These are phyloP conservation scores for Atta colombica DNA, from an alignment of 1,140 invertebrate genomes.

Conservation along the genomic window DNA sequence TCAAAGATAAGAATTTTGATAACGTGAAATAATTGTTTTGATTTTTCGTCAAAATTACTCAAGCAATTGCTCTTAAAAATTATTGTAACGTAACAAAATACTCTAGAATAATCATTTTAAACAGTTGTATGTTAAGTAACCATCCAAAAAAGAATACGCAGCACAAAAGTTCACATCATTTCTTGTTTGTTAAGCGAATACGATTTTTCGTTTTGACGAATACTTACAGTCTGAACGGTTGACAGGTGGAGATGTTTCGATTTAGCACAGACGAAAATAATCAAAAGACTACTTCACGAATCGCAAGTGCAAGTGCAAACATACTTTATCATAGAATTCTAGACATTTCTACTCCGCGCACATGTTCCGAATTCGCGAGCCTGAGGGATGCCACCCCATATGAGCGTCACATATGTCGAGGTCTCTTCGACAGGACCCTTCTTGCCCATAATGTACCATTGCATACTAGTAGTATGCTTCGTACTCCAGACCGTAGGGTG, in stretches of 20 bases:
- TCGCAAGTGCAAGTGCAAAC: conserved; percentile 78
- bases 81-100: background rate
- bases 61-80: background rate
- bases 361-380: conserved; percentile 80
- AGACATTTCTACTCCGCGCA: conserved; percentile 78
- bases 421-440: conserved; percentile 76
- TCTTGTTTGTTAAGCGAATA: background rate
- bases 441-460: conserved; percentile 63
- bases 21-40: background rate
- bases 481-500: conserved; percentile 58
- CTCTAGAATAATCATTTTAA: background rate
- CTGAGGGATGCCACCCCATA: conserved; percentile 79
- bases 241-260: conserved; percentile 59
- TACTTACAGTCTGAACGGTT: conserved; percentile 1
- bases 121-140: background rate
- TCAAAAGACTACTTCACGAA: conserved; percentile 73
- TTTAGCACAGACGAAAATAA: conserved; percentile 72
- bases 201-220: background rate
- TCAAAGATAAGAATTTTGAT: background rate
- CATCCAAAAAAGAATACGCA: background rate
- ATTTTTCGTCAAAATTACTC: background rate
- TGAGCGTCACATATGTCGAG: conserved; percentile 83
- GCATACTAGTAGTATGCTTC: conserved; percentile 37
- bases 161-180: background rate
- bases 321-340: conserved; percentile 80